Conservation (phyloP, 2,113 vertebrate genomes). For the Hipposideros armiger region DNA sequence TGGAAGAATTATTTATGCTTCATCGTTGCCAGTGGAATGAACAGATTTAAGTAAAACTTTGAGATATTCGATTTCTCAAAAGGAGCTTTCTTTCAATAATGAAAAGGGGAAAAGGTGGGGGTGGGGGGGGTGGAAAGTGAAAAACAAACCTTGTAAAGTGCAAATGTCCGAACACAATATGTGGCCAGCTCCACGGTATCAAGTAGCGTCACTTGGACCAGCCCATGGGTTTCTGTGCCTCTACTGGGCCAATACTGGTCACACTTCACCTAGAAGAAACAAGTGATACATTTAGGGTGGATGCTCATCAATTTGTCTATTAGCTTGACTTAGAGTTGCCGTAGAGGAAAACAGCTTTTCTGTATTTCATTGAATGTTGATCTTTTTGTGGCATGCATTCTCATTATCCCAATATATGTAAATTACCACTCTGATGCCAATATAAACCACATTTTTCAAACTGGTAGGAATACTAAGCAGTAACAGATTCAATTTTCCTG, state of each 20-base stretch:
- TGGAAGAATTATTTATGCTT: slow-evolving; percentile 59
- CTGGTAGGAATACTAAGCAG: slow-evolving; percentile 66
- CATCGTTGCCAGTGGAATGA: slow-evolving; percentile 40
- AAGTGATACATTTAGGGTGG: slow-evolving; percentile 54
- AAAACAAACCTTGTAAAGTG: slow-evolving; percentile 96
- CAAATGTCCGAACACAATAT: slow-evolving; percentile 97
- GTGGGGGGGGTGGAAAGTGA: neutral
- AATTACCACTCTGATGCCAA: slow-evolving; percentile 68
- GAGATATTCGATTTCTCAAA: slow-evolving; percentile 56
- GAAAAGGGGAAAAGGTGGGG: fast-evolving
- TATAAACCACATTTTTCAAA: slow-evolving; percentile 76
- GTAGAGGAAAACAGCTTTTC: slow-evolving; percentile 66
- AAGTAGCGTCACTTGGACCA: slow-evolving; percentile 96
- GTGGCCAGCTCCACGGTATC: slow-evolving; percentile 98
- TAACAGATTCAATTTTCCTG: slow-evolving; percentile 62
- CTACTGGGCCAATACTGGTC: slow-evolving; percentile 99
- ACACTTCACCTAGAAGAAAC: slow-evolving; percentile 95
- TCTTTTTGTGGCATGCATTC: slow-evolving; percentile 68
- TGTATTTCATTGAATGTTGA: slow-evolving; percentile 67
- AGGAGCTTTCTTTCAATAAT: slow-evolving; percentile 50
- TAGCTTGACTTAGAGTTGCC: neutral
- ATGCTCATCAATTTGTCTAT: slow-evolving; percentile 21
- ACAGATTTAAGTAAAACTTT: slow-evolving; percentile 71
- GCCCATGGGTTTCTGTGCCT: slow-evolving; percentile 96
- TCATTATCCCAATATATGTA: slow-evolving; percentile 63